Percentiles rank a stretch among this genome's conserved stretches.
Conservation (phyloP, 2,888 invertebrate species). For the Mechanitis messenoides region DNA sequence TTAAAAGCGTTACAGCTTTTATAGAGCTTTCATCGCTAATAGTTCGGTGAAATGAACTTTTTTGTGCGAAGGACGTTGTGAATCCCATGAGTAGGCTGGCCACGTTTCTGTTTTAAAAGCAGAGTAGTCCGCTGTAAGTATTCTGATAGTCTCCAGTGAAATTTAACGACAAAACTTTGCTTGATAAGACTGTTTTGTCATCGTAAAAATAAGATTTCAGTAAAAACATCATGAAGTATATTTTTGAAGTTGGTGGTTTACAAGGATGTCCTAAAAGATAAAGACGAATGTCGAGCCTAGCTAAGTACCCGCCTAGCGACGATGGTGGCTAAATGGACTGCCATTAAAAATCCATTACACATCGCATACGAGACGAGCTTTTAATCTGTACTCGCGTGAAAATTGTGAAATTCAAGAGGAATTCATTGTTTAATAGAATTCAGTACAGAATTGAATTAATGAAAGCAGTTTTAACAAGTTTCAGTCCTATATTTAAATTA, state of each 20-base stretch:
- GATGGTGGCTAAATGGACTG: slow-evolving; percentile 31
- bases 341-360: slow-evolving; percentile 60
- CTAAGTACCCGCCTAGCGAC: slow-evolving; percentile 2
- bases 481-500: not conserved
- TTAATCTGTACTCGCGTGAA: slow-evolving; percentile 39
- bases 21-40: slow-evolving; percentile 1
- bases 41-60: slow-evolving; percentile 2
- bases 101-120: not conserved
- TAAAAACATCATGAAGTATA: not conserved
- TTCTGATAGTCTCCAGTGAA: not conserved
- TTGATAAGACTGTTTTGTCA: not conserved
- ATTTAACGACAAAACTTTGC: not conserved
- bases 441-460: slow-evolving; percentile 11
- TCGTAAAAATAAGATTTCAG: too few relatives aligned
- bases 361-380: slow-evolving; percentile 45
- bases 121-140: not conserved
- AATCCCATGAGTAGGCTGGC: not conserved
- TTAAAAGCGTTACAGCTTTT: slow-evolving; percentile 5
- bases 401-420: slow-evolving; percentile 7
- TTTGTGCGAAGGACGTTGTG: not conserved
- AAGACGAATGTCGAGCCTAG: not conserved
- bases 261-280: not conserved
- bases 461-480: not conserved
- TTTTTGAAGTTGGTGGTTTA: not conserved
- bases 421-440: slow-evolving; percentile 9